Base-by-base conservation (phyloP, 30 jellyfish, hydroid and myxozoan species). In the Aurelia coerulea region DNA sequence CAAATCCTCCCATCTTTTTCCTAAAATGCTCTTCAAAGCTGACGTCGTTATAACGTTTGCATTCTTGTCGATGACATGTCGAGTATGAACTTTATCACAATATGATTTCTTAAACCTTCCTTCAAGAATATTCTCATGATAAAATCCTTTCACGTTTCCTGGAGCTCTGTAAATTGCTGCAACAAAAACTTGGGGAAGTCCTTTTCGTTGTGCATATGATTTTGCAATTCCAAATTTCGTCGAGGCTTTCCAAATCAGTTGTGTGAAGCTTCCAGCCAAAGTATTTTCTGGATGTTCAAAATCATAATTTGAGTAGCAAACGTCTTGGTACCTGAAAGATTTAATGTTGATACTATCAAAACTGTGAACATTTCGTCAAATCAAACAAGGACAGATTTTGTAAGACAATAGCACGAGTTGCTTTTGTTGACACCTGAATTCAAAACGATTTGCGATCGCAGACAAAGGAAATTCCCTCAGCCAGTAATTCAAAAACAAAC, bases 241-340 rank as follows among this genome's bases (percentile, higher is more conserved):
- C 19, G 97, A 35, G 58, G 39, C 91, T 58, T 77, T 90, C 97
- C 97, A 90, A 2, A 90, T 73, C 62, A 83, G 41, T 52, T 83
- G 93, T 29, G 92, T 54, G 65, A 90, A 90, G 29, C 96, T 88
- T 52, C 96, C 73, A 10, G 96, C 90, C 1, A 37, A 46, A 10
- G 10, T 7, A 19, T 90, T 78, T 54, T 87, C 97, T 6, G 84
- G 94, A 32, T 90, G 79, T 41, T 87, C 90, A 66, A 88, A 91
- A 72, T 86, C 96, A 67, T 86, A 90, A 19, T 85, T 46, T 69
- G 96, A 90, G 50, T 58, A 58, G 72, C 99, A 95, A 23, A 95
- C 97, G 19, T 90, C 96, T 71, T 95, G 86, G 88, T 95, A 95
- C 99, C 99, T 95, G 86, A 46, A 77, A 37, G 31, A 73, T 17